Evolutionary conservation across 2,888 invertebrate genomes (phyloP), one percentile per base, ranked within the genome.

Genomic region (Melanotus villosus): DNA sequence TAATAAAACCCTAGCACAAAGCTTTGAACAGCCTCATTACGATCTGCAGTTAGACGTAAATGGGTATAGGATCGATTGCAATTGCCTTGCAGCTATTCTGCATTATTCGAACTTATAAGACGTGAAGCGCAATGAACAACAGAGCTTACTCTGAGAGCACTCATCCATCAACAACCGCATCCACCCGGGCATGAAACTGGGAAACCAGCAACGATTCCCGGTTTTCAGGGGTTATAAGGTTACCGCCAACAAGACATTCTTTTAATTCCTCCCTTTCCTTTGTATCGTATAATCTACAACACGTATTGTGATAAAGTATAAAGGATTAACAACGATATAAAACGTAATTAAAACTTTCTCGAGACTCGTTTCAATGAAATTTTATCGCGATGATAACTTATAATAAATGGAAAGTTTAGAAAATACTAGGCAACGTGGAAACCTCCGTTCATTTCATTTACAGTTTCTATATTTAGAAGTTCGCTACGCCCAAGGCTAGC

Each of bases 41-140:
- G 57, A 36, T 50, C 50, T 50, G 12, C 18, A 34, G 50, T 50
- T 50, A 18, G 43, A 43, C 54, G 30, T 36, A 54, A 64, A 64
- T 64, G 38, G 32, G 43, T 41, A 54, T 30, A 7, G 41, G 47
- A 63, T 63, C 36, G 54, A 64, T 64, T 54, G 64, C 41, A 52
- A 18, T 43, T 56, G 54, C 64, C 64, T 41, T 54, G 36, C 38
- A 54, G 54, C 52, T 19, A 43, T 32, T 64, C 43, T 58, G 58
- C 58, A 43, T 58, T 58, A 43, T 56, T 52, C 18, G 63, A 47
- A 45, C 62, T 30, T 23, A 36, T 57, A 58, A 43, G 43, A 58
- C 34, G 23, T 36, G 38, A 12, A 57, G 23, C 38, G 57, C 57
- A 57, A 57, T 38, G 43, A 58, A 58, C 58, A 26, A 57, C 36